phyloP scores from a whole-genome alignment of 2,113 vertebrate species.

The Tragelaphus scriptus region DNA sequence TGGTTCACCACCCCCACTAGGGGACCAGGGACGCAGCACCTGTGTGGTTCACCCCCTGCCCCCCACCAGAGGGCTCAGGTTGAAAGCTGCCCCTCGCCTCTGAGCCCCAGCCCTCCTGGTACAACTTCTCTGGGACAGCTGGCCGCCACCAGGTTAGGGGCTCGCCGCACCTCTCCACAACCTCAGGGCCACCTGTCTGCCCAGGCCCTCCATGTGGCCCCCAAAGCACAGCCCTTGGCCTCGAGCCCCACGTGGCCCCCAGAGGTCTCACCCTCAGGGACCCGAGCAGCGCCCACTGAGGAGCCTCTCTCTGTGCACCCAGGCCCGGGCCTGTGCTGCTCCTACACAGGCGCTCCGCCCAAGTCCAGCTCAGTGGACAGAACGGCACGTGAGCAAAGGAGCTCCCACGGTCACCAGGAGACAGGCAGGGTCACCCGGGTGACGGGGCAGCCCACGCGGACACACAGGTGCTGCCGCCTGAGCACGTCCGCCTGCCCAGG shows the following conservation, averaged over 20 bases:
- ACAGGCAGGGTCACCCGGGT: neutral
- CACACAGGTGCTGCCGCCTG: rapidly evolving
- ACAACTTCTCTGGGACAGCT: neutral
- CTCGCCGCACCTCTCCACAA: rapidly evolving
- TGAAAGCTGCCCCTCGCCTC: neutral
- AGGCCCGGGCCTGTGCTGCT: neutral
- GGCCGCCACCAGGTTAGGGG: no score
- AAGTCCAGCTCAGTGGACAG: neutral
- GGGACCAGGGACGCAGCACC: neutral
- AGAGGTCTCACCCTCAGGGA: no score
- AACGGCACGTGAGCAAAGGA: rapidly evolving
- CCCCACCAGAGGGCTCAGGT: neutral
- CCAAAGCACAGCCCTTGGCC: neutral
- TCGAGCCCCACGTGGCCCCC: neutral
- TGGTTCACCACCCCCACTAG: no score
- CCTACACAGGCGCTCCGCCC: rapidly evolving
- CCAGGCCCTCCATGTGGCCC: neutral
- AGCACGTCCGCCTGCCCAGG: neutral
- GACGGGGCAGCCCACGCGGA: rapidly evolving
- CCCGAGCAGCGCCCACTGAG: rapidly evolving
- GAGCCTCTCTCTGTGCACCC: neutral
- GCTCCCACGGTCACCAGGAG: rapidly evolving
- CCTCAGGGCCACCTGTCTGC: no score
- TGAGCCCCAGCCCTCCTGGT: neutral
- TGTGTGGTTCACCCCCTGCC: neutral